Evolutionary conservation across 2,113 vertebrate genomes (phyloP).

Genomic region (Verasper variegatus): DNA sequence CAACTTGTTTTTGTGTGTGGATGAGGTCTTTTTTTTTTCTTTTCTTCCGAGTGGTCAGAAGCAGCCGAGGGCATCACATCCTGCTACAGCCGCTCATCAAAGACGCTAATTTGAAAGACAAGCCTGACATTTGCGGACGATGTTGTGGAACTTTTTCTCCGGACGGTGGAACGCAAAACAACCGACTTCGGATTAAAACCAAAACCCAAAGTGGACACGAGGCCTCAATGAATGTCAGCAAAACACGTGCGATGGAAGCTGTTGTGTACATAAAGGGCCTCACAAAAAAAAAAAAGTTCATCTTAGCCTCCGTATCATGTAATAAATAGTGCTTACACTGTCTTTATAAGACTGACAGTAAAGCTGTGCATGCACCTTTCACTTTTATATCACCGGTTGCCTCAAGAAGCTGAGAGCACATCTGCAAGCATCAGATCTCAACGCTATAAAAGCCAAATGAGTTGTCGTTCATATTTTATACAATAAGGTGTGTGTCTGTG

Average conservation of each 20-base stretch:
- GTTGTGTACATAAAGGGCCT: conserved; percentile 48
- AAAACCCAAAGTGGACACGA: conserved; percentile 52
- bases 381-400: conserved; percentile 60
- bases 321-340: conserved; percentile 64
- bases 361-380: conserved; percentile 73
- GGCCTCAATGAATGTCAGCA: conserved; percentile 52
- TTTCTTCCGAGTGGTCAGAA: conserved; percentile 9
- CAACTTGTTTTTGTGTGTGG: conserved; percentile 23
- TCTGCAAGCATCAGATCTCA: conserved; percentile 33
- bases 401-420: conserved; percentile 45
- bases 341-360: conserved; percentile 61
- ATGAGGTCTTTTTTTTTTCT: conserved; percentile 29
- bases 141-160: conserved; percentile 61
- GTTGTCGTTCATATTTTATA: conserved; percentile 43
- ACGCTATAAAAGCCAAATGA: conserved; percentile 41
- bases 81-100: conserved; percentile 32
- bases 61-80: conserved; percentile 23
- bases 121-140: conserved; percentile 65
- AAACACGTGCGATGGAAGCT: no score
- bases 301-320: conserved; percentile 55
- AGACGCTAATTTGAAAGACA: conserved; percentile 59
- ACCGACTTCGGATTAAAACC: conserved; percentile 68
- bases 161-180: conserved; percentile 52
- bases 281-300: conserved; percentile 33
- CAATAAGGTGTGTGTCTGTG: neutral